Base-by-base conservation (phyloP, 2,797 vertebrate genomes). In the Semotilus atromaculatus region DNA sequence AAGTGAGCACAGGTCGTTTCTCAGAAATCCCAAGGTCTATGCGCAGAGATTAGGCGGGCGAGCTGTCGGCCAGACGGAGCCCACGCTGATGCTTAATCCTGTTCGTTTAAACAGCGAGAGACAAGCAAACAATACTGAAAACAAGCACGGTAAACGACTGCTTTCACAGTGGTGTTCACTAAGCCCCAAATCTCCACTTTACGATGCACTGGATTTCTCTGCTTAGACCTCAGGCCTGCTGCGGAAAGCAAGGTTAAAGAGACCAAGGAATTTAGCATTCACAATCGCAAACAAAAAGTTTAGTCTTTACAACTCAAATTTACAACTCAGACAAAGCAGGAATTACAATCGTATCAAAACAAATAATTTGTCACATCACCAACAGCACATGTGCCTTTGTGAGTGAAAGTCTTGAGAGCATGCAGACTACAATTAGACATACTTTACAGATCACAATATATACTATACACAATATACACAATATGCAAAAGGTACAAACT, bases 111-210 rank as follows among this genome's bases (percentile, higher is more conserved):
- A 80, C 40, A 1, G 67, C 18, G 43, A 85, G 83, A 72, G 76
- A 79, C 83, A 80, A 72, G 76, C 83, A 80, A 85, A 80, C 76
- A 85, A 80, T 80, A 43, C 53, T 7, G 67, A 79, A 72, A 80
- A 85, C 74, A 78, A 78, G 82, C 74, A 60, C 64, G 45, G 64
- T 34, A 58, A 80, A 29, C 4, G n/a, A 80, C 29, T 64, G 82
- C 82, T 62, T 81, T 81, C 77, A 84, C 76, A 75, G 71, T 58
- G 5, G 71, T 40, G 36, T 62, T 71, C 72, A n/a, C 70, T 84
- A 76, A 81, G 62, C 77, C 62, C 40, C 78, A 84, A 81, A 77
- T 87, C 72, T 76, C 38, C 40, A 31, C 60, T 62, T 60, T 76
- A 79, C 68, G 29, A 62, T 85, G 83, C 67, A 29, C 29, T 73